Evolutionary conservation across 2,797 vertebrate species (phyloP), one percentile per base, ranked within the genome.

Genomic region (Melanotaenia trifasciata): DNA sequence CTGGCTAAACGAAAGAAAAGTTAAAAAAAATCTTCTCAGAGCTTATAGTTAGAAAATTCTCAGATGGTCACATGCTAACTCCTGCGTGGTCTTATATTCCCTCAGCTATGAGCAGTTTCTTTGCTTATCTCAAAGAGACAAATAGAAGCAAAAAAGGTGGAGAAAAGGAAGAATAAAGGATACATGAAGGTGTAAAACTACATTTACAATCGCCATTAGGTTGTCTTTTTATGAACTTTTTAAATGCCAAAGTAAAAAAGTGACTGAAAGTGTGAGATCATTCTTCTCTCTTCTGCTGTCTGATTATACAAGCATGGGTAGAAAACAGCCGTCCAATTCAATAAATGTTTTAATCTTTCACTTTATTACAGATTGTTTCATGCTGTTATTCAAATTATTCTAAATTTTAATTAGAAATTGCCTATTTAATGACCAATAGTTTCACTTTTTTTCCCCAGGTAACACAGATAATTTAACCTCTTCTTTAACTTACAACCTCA

Each of bases 221-320:
- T 30, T 9, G 6, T 0, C 11, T 58, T 51, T 24, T 60, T 16
- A 53, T 14, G n/a, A 18, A 58, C 38, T n/a, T 0, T 68, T 66
- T 26, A 78, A 51, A 12, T 22, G 20, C 64, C 36, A 62, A 28
- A 38, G 26, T 66, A 66, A 12, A 4, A 32, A 61, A 47, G n/a
- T 53, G 33, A 56, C 64, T 47, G 33, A 59, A 63, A 63, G 54
- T 54, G 50, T 58, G 36, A 67, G 3, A 45, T 20, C 22, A 22
- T 30, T 51, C 47, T 30, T 51, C 47, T 50, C 3, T 18, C 14
- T 43, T 43, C 40, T 43, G 40, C 18, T 7, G 26, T 54, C 28
- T 28, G 22, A 50, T 22, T 40, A 32, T 64, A 16, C 30, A 28
- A 28, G 58, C 3, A 24, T 51, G 1, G 12, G 7, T 13, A 64